These are phyloP conservation scores for Eupsittula cactorum DNA, from an alignment of 2,113 vertebrate genomes.

Conservation along the genomic window DNA sequence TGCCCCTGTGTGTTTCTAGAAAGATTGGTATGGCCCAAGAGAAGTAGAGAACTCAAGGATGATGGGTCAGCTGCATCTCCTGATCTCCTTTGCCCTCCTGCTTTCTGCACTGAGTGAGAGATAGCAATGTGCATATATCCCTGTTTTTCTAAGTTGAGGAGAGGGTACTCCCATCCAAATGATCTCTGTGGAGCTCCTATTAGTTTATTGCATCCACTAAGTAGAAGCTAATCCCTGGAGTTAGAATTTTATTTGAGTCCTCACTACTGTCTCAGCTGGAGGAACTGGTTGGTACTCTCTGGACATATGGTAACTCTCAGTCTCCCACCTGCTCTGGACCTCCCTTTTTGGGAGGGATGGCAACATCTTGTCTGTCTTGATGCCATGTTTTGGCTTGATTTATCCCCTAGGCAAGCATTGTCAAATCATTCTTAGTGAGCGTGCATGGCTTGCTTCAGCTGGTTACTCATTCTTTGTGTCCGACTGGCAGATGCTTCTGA, in stretches of 20 bases:
- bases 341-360: not conserved
- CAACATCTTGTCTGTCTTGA: not conserved
- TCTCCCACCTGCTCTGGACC: not conserved
- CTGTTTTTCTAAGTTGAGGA: not conserved
- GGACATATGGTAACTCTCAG: fast-evolving
- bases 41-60: fast-evolving
- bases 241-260: not conserved
- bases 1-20: not conserved
- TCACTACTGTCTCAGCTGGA: not conserved
- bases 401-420: not conserved
- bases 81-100: not conserved
- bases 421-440: not conserved
- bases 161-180: not conserved
- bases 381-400: fast-evolving
- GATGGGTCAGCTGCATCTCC: not conserved
- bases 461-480: not conserved
- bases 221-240: not conserved
- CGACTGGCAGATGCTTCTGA: not conserved
- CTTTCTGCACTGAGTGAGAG: not conserved
- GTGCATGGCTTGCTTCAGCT: not conserved
- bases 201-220: not conserved
- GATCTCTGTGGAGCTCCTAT: not conserved
- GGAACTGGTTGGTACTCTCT: not conserved
- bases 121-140: not conserved
- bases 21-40: not conserved